Evolutionary conservation across 2,888 invertebrate species (phyloP), one percentile per base, ranked within the genome.

Genomic region (Brenthis hecate): DNA sequence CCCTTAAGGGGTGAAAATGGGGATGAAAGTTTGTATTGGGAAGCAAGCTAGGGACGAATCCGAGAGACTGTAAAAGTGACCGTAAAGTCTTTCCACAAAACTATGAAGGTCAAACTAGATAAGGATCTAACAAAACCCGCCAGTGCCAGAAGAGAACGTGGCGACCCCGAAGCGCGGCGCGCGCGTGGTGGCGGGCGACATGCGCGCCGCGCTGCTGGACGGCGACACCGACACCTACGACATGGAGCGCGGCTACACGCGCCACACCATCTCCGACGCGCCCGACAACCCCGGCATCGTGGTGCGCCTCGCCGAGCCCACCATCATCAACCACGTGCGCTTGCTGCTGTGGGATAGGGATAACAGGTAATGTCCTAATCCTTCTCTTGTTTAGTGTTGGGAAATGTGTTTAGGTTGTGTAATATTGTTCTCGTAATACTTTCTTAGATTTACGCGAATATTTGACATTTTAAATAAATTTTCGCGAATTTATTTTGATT

Each of bases 331-430:
- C 94, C 97, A 98, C 81, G 95, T 99, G 70, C 95, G 96, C 70
- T 95, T 99, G 94, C 93, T 99, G 77, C 94, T 99, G 13, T 99
- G 99, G 98, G 99, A 99, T 90, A 94, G 96, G 70, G 99, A 99
- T 86, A 94, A 95, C 83, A 95, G 98, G 94, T 85, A 13, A 0
- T 4, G 16, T n/a, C 11, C 43, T 19, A 16, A 14, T 6, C 23
- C 28, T 51, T n/a, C 16, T n/a, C 3, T 13, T n/a, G 16, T 19
- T 13, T 47, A 5, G 48, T 32, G 16, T 11, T 2, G 36, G 2
- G 11, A 36, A 36, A 36, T 43, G 2, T 43, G 2, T 43, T 8
- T 8, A 43, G 28, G 28, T 28, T 28, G 0, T 5, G 5, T 28
- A 28, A 19, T 1, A 19, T 19, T 19, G 19, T 19, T 19, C 19